phyloP scores from a whole-genome alignment of 1,140 invertebrate genomes.

The Ladona fulva region DNA sequence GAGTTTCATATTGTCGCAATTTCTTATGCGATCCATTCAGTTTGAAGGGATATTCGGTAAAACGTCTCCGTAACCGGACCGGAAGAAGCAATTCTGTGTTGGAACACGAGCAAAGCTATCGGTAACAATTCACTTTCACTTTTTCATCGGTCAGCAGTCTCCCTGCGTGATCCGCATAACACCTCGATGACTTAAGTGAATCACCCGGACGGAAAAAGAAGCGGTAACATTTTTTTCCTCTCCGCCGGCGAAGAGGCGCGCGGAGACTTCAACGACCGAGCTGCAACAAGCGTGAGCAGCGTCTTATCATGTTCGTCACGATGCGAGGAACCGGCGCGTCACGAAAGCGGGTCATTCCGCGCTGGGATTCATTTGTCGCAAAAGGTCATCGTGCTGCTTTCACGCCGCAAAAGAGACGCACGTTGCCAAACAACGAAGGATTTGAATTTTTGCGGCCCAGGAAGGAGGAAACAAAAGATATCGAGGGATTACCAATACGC shows the following conservation, averaged over 20 bases:
- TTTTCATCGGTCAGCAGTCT: background rate
- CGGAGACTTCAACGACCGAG: background rate
- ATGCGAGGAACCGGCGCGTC: background rate
- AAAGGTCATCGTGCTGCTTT: slow-evolving; percentile 4
- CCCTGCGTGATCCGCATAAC: background rate
- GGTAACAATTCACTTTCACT: background rate
- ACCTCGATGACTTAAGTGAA: background rate
- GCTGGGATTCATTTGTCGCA: background rate
- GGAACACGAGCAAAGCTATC: too few species aligned
- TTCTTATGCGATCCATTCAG: too few species aligned
- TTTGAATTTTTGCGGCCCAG: too few species aligned
- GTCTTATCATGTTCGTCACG: background rate
- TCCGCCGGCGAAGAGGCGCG: background rate
- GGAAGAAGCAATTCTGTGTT: too few species aligned
- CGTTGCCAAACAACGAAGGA: background rate
- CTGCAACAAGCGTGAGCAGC: background rate
- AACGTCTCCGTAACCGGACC: too few species aligned
- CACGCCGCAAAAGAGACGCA: background rate
- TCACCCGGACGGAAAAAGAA: background rate
- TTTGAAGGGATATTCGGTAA: too few species aligned
- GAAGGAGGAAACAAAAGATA: too few species aligned
- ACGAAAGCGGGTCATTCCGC: background rate
- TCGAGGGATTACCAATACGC: too few species aligned
- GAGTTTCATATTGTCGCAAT: too few species aligned
- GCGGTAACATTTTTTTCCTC: background rate